phyloP scores from a whole-genome alignment of 2,797 vertebrate genomes.

The Macropodus opercularis region DNA sequence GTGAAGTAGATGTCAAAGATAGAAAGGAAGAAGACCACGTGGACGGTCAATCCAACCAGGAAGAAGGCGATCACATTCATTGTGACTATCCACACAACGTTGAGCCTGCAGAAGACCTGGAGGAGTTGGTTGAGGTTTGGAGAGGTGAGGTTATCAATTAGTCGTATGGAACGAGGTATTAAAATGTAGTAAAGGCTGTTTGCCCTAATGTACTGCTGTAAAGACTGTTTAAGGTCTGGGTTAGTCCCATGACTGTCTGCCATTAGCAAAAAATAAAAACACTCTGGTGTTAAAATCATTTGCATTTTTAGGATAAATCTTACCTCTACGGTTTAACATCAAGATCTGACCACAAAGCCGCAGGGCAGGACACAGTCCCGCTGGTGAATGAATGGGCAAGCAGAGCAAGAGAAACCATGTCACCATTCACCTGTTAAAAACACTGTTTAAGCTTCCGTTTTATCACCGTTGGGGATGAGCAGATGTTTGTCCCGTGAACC shows the following conservation, averaged over 20 bases:
- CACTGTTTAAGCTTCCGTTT: slow-evolving; percentile 2
- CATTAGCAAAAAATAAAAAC: slow-evolving; percentile 6
- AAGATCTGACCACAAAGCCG: neutral
- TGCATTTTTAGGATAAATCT: slow-evolving; percentile 5
- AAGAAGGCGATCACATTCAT: slow-evolving; percentile 87
- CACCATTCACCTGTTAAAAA: slow-evolving; percentile 10
- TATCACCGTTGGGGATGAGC: neutral
- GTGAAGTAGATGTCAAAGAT: slow-evolving; percentile 99
- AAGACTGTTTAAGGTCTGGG: slow-evolving; percentile 19
- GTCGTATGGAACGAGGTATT: no score
- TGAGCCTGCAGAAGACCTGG: slow-evolving; percentile 1
- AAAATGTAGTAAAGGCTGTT: no score
- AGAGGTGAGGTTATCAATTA: no score
- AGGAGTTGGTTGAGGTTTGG: neutral
- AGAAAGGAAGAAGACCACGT: slow-evolving; percentile 93
- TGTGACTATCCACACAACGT: slow-evolving; percentile 18
- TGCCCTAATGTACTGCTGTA: no score
- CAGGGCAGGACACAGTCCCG: neutral
- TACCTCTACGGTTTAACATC: slow-evolving; percentile 50
- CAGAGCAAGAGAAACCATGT: neutral
- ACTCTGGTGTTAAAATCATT: neutral
- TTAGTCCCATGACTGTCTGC: slow-evolving; percentile 45
- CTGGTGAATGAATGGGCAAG: slow-evolving; percentile 46
- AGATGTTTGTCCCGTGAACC: slow-evolving; percentile 2
- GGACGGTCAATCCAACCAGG: slow-evolving; percentile 87